Percentiles rank a stretch among this genome's conserved stretches.
Evolutionary conservation across 1,140 invertebrate species (phyloP).

Genomic region (Euglossa dilemma): DNA sequence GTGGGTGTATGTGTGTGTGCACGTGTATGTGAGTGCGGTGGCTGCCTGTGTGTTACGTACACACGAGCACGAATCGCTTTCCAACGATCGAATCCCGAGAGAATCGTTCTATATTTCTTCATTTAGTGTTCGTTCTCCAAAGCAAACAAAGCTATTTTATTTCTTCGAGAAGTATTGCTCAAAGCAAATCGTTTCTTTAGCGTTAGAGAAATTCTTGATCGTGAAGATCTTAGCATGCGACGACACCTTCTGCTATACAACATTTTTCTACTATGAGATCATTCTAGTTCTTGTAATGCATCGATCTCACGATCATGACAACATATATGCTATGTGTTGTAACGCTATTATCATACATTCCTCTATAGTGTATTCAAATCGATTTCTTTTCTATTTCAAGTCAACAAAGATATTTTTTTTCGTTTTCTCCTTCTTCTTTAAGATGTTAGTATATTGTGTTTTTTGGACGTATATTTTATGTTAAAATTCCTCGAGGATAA

Average conservation of each 20-base stretch:
- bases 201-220: neutral
- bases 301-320: neutral
- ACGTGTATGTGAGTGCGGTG: neutral
- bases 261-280: slow-evolving; percentile 29
- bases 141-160: slow-evolving; percentile 20
- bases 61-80: neutral
- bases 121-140: slow-evolving; percentile 18
- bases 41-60: neutral
- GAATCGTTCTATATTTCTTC: neutral
- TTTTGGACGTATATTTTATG: neutral
- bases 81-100: neutral
- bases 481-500: neutral
- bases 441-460: neutral
- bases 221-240: neutral
- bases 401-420: neutral
- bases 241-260: slow-evolving; percentile 1
- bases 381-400: neutral
- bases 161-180: slow-evolving; percentile 34
- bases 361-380: slow-evolving; percentile 6
- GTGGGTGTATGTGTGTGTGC: neutral
- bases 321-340: neutral
- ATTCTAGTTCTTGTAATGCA: neutral
- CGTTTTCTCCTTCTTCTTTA: neutral
- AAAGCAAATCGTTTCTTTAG: slow-evolving; percentile 13
- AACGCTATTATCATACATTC: slow-evolving; percentile 17